Base-by-base conservation (phyloP, 2,113 vertebrate species). In the Rattus rattus region DNA sequence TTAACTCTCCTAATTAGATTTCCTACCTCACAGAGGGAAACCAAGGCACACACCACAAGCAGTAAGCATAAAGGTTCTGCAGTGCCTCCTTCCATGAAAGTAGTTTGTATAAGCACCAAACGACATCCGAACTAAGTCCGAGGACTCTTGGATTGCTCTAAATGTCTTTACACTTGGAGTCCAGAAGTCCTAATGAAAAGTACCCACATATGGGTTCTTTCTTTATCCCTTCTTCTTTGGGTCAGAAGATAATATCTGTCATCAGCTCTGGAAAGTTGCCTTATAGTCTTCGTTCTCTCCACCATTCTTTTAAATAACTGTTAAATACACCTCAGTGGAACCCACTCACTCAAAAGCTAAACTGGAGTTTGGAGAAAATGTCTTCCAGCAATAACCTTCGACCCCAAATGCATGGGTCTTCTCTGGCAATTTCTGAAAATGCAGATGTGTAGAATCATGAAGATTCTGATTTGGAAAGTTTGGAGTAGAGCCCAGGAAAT, bases 1-100 rank as follows among this genome's bases (percentile, higher is more conserved):
- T 90, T 91, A 63, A 91, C 19, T 75, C 69, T 85, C 33, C 28
- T 54, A 88, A 84, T 33, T 79, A 79, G 52, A 22, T 90, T 92
- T 90, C 8, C 76, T 17, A 67, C 30, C 52, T 90, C 56, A n/a
- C 4, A 70, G 24, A 69, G 59, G 33, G 33, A 89, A 85, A 92
- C 14, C 11, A 49, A 93, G 36, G 43, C 39, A 73, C 81, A 61
- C 39, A 36, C 70, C 79, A 89, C 26, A 83, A 61, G n/a, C 47
- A 73, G 43, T n/a, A 65, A 88, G 24, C 63, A 14, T 30, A 14
- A 83, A 72, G 14, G 0, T 90, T 61, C 17, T 65, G 28, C 28
- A 49, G 33, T 19, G 28, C 7, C 43, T 67, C 7, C 19, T 39
- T 8, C 30, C 28, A 39, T 47, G 49, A 93, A 88, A 9, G 13